phyloP scores from a whole-genome alignment of 1,140 invertebrate genomes.

The Cardiocondyla obscurior region DNA sequence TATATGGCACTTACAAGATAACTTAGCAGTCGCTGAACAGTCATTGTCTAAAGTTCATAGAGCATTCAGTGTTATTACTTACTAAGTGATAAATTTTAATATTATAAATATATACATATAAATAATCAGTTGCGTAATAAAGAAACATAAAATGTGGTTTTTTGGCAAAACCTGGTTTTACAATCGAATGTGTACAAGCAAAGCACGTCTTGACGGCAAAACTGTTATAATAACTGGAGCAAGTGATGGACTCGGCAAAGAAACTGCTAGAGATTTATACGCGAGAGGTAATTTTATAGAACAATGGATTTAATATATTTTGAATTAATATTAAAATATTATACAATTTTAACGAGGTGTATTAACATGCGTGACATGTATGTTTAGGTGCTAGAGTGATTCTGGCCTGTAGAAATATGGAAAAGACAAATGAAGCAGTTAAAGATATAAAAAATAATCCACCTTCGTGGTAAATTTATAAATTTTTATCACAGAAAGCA shows the following conservation, averaged over 20 bases:
- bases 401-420: constrained; percentile 86
- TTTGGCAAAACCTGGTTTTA: background rate
- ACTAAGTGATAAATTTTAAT: background rate
- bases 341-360: no score
- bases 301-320: no score
- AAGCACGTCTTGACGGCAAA: background rate
- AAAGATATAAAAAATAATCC: constrained; percentile 79
- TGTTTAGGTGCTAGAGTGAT: constrained; percentile 84
- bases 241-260: constrained; percentile 95
- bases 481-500: background rate
- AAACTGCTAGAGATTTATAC: constrained; percentile 91
- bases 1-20: no score
- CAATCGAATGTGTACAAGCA: background rate
- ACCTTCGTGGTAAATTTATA: constrained; percentile 38
- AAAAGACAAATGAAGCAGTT: constrained; percentile 82
- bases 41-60: no score
- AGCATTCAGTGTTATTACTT: no score
- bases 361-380: background rate
- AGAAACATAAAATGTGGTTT: background rate
- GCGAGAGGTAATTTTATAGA: constrained; percentile 85
- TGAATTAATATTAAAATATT: no score
- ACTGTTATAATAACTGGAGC: constrained; percentile 89
- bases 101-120: no score
- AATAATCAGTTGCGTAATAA: background rate
- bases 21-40: no score